Conservation (phyloP, 2,888 invertebrate species). For the Leucoptera coffeella region DNA sequence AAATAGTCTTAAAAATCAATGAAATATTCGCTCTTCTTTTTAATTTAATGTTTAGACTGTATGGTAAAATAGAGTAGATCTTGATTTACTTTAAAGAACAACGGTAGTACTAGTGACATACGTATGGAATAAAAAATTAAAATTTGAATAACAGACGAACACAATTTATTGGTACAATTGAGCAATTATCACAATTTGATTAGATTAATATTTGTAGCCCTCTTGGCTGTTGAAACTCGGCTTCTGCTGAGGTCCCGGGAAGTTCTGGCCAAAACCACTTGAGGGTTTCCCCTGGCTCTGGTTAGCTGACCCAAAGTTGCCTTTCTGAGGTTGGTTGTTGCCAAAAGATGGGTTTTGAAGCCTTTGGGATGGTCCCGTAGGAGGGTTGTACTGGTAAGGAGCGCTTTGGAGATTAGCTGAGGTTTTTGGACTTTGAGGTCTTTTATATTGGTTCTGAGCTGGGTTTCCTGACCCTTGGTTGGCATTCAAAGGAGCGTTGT, state of each 20-base stretch:
- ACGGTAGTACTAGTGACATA: too few species aligned
- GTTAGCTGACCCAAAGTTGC: constrained; percentile 5
- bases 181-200: constrained; percentile 7
- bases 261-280: constrained; percentile 10
- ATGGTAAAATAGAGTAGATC: too few species aligned
- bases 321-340: background rate
- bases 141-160: too few species aligned
- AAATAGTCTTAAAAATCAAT: too few species aligned
- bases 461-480: background rate
- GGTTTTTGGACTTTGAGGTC: constrained; percentile 5
- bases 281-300: constrained; percentile 5
- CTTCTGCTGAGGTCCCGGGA: constrained; percentile 32
- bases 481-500: background rate
- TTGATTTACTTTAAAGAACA: too few species aligned
- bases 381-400: constrained; percentile 14
- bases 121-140: too few species aligned
- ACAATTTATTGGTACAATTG: too few species aligned
- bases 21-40: too few species aligned
- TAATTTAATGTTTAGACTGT: too few species aligned
- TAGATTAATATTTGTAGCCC: constrained; percentile 41
- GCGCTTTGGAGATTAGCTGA: constrained; percentile 10
- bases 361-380: background rate
- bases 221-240: constrained; percentile 36
- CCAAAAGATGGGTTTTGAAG: constrained; percentile 2
- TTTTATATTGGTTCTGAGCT: constrained; percentile 8